Conservation (phyloP, 2,797 vertebrate genomes). For the Apogon hyalosoma region DNA sequence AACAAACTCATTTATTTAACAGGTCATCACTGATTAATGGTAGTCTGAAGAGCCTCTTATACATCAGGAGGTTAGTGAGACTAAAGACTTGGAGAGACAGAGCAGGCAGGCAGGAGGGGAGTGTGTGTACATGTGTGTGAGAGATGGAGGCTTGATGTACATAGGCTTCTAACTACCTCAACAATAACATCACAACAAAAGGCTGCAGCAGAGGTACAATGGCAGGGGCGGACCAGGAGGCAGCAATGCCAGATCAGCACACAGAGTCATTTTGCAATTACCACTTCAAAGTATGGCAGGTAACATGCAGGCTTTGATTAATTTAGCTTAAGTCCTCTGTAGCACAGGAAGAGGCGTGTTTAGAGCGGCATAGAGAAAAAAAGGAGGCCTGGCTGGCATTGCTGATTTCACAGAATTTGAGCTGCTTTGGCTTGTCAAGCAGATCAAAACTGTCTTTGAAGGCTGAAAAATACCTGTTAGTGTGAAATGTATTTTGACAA, state of each 20-base stretch:
- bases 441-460: slow-evolving; percentile 89
- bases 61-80: slow-evolving; percentile 51
- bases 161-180: slow-evolving; percentile 55
- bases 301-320: slow-evolving; percentile 85
- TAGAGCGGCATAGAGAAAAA: slow-evolving; percentile 66
- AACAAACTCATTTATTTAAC: slow-evolving; percentile 77
- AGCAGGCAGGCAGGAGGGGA: slow-evolving; percentile 15
- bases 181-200: slow-evolving; percentile 70
- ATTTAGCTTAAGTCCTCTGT: slow-evolving; percentile 86
- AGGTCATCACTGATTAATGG: slow-evolving; percentile 72
- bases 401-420: slow-evolving; percentile 88
- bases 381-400: slow-evolving; percentile 80
- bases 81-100: slow-evolving; percentile 40
- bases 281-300: slow-evolving; percentile 85
- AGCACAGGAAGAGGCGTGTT: slow-evolving; percentile 83
- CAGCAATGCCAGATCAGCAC: slow-evolving; percentile 79
- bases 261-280: slow-evolving; percentile 84
- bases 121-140: slow-evolving; percentile 19
- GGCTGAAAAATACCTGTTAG: slow-evolving; percentile 86
- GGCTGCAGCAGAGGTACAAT: slow-evolving; percentile 52
- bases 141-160: slow-evolving; percentile 48
- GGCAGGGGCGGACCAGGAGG: slow-evolving; percentile 60
- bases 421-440: slow-evolving; percentile 84
- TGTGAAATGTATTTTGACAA: slow-evolving; percentile 90
- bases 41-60: slow-evolving; percentile 48